Percentiles rank a stretch among this genome's conserved stretches.
Evolutionary conservation across 2,888 invertebrate genomes (phyloP).

Genomic region (Mesorhabditis belari): DNA sequence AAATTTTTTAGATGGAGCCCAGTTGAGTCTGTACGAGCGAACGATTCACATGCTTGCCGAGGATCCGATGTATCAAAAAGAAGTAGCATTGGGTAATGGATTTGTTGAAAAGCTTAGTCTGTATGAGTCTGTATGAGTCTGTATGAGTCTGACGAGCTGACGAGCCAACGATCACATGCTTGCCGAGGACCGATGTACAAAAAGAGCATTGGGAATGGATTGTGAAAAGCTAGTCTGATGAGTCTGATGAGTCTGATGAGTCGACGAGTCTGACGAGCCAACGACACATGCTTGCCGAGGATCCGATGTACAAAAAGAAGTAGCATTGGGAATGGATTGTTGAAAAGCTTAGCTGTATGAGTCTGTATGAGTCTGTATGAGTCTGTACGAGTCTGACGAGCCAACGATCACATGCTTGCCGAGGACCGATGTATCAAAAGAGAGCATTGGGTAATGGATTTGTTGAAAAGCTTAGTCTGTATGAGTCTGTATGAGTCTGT

Average conservation of each 20-base stretch:
- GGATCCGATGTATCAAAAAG: slow-evolving; percentile 57
- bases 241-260: slow-evolving; percentile 33
- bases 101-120: not conserved
- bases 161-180: not conserved
- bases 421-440: not conserved
- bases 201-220: not conserved
- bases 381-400: not conserved
- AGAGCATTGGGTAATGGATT: not conserved
- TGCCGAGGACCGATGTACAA: not conserved
- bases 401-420: not conserved
- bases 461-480: slow-evolving; percentile 8
- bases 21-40: slow-evolving; percentile 25
- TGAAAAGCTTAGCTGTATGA: not conserved
- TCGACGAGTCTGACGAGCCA: slow-evolving; percentile 24
- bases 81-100: slow-evolving; percentile 37
- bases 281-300: slow-evolving; percentile 31
- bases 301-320: slow-evolving; percentile 58
- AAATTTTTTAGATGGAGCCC: slow-evolving; percentile 15
- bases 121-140: not conserved
- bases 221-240: not conserved
- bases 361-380: not conserved
- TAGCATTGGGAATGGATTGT: not conserved
- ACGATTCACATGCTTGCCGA: slow-evolving; percentile 28
- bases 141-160: not conserved
- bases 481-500: too few relatives aligned